Evolutionary conservation across 2,797 vertebrate genomes (phyloP).

Genomic region (Gallinago stenura): DNA sequence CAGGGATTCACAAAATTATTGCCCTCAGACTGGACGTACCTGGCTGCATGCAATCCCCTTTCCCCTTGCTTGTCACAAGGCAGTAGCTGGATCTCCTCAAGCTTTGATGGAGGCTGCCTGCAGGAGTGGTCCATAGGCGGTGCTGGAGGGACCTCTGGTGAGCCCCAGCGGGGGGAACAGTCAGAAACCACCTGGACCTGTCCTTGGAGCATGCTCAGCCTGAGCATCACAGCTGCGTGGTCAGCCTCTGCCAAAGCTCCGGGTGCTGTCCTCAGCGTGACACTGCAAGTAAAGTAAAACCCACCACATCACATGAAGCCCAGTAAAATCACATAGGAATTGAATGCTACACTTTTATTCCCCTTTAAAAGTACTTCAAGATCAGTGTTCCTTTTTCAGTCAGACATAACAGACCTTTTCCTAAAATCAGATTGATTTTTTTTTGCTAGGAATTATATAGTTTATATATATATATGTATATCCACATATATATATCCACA

Average conservation of each 20-base stretch:
- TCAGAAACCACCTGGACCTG: neutral
- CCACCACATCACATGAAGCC: neutral
- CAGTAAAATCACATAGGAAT: neutral
- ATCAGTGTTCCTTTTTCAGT: neutral
- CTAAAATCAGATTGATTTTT: neutral
- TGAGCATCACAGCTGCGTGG: neutral
- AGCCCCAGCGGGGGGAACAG: neutral
- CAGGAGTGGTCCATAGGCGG: neutral
- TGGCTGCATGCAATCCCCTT: fast-evolving
- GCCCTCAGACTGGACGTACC: neutral
- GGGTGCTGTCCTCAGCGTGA: fast-evolving
- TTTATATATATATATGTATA: neutral
- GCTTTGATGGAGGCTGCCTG: neutral
- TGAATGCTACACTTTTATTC: neutral
- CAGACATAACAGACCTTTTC: neutral
- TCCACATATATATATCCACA: neutral
- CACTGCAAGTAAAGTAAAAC: neutral
- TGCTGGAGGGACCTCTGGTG: neutral
- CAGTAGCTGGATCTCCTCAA: neutral
- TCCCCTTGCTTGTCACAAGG: fast-evolving
- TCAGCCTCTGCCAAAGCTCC: neutral
- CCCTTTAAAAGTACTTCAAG: neutral
- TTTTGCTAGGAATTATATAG: neutral
- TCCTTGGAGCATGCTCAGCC: neutral
- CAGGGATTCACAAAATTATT: neutral